phyloP scores from a whole-genome alignment of 2,797 vertebrate species.

The Microctenopoma stevenorrisi region DNA sequence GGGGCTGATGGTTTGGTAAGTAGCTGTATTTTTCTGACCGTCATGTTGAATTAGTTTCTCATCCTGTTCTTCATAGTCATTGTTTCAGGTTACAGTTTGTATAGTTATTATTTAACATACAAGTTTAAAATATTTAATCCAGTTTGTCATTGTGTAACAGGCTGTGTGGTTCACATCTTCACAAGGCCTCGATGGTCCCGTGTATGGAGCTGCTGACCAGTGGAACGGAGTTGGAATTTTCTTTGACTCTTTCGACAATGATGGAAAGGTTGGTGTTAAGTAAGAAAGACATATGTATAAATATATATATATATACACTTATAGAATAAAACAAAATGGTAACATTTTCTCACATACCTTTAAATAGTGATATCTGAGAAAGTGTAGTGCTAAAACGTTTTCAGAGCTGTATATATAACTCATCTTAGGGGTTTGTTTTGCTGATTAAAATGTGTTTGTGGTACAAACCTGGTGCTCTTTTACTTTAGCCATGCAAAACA shows the following conservation, averaged over 20 bases:
- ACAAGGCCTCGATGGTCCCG: constrained; percentile 94
- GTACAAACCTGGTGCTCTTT: no score
- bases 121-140: background rate
- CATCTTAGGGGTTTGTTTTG: no score
- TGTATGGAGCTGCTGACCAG: constrained; percentile 92
- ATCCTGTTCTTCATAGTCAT: no score
- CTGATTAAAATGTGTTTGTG: background rate
- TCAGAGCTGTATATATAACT: no score
- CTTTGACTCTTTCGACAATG: constrained; percentile 99
- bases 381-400: no score
- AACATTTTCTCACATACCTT: background rate
- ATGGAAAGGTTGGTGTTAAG: constrained; percentile 90
- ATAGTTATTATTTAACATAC: background rate
- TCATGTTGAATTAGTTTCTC: no score
- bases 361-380: no score
- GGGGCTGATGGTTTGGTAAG: constrained; percentile 96
- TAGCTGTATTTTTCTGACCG: no score
- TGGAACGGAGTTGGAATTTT: constrained; percentile 97
- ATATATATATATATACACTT: no score
- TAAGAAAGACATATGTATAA: background rate
- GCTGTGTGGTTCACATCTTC: constrained; percentile 92
- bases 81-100: no score
- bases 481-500: constrained; percentile 10
- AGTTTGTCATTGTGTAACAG: constrained; percentile 71
- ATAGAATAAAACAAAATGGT: background rate